Base-by-base conservation (phyloP, 2,797 vertebrate species). In the Nyctibius grandis region DNA sequence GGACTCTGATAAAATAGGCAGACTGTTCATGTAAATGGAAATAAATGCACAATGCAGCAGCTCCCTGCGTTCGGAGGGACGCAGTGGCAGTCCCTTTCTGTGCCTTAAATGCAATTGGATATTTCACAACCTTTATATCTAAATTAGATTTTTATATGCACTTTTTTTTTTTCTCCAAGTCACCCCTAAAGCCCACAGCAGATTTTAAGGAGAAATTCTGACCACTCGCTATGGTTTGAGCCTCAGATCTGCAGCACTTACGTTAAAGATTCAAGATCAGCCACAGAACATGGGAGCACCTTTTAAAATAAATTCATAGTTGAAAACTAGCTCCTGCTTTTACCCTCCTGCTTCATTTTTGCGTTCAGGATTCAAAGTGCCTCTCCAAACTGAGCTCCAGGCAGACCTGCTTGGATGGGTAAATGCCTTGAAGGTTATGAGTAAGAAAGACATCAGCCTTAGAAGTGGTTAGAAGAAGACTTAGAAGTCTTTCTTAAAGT, bases 31-130 rank as follows among this genome's bases (percentile, higher is more conserved):
- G 2, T 25, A 20, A 59, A 42, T 22, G 65, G 74, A 68, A 73
- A 81, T 53, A 50, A 89, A 72, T 5, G 20, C 61, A 53, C 67
- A 15, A 1, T 4, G 33, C 40, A 45, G 67, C 36, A 84, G 65
- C 56, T 84, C 54, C 28, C 54, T 63, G 44, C 1, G 0, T 48
- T 44, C 1, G 1, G 29, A 42, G 53, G 8, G 67, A 34, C 18
- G 17, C 38, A 6, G 33, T 13, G 22, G 33, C 26, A 38, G 63
- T 14, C n/a, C 63, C 34, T 50, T 47, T 28, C 47, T n/a, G 1
- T 54, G 54, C 38, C 79, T 48, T 44, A 70, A 85, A 88, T n/a
- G 48, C 64, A 74, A 4, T 0, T 1, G 5, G 19, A 3, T 80
- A 13, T 83, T 88, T 83, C 91, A 83, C 47, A 67, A 7, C 19